These are phyloP conservation scores for Eupeodes latifasciatus DNA, from an alignment of 2,888 invertebrate species.

Conservation along the genomic window DNA sequence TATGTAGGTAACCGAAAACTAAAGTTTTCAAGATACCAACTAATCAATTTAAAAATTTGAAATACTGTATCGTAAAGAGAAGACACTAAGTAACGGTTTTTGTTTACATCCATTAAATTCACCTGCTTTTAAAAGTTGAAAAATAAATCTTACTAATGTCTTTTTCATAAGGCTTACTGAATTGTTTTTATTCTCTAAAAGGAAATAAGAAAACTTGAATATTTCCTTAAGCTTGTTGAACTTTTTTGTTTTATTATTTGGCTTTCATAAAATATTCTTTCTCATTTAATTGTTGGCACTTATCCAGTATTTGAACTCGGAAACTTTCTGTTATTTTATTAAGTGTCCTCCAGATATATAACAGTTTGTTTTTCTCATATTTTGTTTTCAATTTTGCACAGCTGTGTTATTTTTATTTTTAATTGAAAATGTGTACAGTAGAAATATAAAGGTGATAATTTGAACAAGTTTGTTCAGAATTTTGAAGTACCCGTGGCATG, in stretches of 20 bases:
- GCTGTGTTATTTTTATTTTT: neutral
- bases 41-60: no score
- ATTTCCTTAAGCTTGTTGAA: conserved; percentile 9
- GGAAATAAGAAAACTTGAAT: neutral
- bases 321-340: conserved; percentile 9
- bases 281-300: conserved; percentile 14
- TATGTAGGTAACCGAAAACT: no score
- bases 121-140: no score
- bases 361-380: neutral
- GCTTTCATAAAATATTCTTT: neutral
- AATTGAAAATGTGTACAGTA: neutral
- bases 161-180: neutral
- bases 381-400: neutral
- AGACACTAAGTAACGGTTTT: no score
- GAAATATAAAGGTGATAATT: neutral
- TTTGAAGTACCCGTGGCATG: neutral
- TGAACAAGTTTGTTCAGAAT: neutral
- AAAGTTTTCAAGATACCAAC: no score
- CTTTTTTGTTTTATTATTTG: conserved; percentile 18
- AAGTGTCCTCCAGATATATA: neutral
- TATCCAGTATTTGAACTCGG: conserved; percentile 17
- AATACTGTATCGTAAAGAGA: no score
- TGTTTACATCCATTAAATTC: no score
- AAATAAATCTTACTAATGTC: neutral
- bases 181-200: neutral